Evolutionary conservation across 2,888 invertebrate species (phyloP), one percentile per base, ranked within the genome.

Genomic region (Myopa tessellatipennis): DNA sequence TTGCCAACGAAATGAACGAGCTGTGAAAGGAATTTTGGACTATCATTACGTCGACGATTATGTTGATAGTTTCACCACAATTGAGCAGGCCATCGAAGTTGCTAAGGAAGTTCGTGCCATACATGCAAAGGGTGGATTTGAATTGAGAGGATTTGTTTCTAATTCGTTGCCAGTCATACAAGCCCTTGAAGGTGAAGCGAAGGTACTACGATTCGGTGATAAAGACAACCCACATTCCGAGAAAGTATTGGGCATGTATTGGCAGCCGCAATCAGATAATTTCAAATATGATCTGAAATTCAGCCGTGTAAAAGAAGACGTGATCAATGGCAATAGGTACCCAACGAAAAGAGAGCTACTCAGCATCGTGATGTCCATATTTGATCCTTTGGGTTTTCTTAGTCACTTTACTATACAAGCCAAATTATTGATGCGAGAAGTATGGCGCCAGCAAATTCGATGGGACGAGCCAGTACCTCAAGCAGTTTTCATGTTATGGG

Each of bases 1-100:
- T n/a, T n/a, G 16, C n/a, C 58, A 58, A 3, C 58, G n/a, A n/a
- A 14, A n/a, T 3, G 58, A 58, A 3, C 58, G 58, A 14, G 58
- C 52, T 3, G 36, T 71, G 50, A 26, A 58, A 38, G 34, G 16
- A 10, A 77, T 81, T 40, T 6, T 77, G 8, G 16, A 77, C 1
- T 63, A 77, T 58, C 80, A 79, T 26, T 7, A 55, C 50, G 14
- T 81, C 0, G 79, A 80, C 38, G 81, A 81, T 65, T 79, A 73
- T 70, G 58, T 77, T 12, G 74, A 79, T 26, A 79, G 77, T 34
- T 76, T 76, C 55, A 18, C 7, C 12, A 50, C 26, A 0, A 1
- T 34, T 4, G 63, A 16, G n/a, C 45, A 72, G 40, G 74, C 68
- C 10, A 40, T 68, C 14, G 38, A 74, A 36, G 16, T 78, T 4